A percentile compares a stretch with the other conserved stretches of the same genome.
phyloP scores from a whole-genome alignment of 2,113 vertebrate genomes.

The Notarius quadriscutis region DNA sequence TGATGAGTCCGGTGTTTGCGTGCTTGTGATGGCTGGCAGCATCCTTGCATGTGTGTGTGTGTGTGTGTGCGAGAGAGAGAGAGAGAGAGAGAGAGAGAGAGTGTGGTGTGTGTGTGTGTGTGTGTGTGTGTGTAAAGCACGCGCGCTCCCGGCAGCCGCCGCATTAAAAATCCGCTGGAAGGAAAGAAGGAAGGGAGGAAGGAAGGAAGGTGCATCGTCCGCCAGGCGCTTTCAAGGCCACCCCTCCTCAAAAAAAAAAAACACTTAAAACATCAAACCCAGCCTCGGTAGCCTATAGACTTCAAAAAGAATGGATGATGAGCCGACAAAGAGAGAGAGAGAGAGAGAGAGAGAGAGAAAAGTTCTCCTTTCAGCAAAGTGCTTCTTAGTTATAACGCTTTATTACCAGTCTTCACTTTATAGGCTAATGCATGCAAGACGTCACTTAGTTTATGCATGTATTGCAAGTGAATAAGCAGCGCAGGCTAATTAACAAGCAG shows the following conservation, averaged over 20 bases:
- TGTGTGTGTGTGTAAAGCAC: not conserved
- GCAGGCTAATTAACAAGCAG: constrained; percentile 62
- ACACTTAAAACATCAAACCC: constrained; percentile 36
- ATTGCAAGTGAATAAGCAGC: constrained; percentile 67
- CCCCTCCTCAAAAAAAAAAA: not conserved
- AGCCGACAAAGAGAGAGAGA: not conserved
- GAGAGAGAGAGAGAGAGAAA: constrained; percentile 18
- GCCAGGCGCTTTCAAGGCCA: constrained; percentile 32
- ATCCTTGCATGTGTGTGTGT: not conserved
- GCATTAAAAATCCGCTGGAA: constrained; percentile 41
- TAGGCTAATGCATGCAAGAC: constrained; percentile 27
- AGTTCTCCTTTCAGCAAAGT: constrained; percentile 28
- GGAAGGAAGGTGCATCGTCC: constrained; percentile 24
- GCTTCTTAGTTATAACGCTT: constrained; percentile 10
- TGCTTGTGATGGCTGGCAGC: constrained; percentile 15
- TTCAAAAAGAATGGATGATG: constrained; percentile 39
- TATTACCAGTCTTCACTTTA: constrained; percentile 30
- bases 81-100: too few relatives aligned
- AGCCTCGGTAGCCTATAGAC: not conserved
- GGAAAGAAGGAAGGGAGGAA: not conserved
- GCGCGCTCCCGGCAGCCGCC: constrained; percentile 1
- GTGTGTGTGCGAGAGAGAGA: not conserved
- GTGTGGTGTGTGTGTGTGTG: constrained; percentile 9
- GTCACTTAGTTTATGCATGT: constrained; percentile 42
- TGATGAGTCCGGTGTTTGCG: not conserved